phyloP scores from a whole-genome alignment of 2,797 vertebrate genomes.

The Pangasius djambal region DNA sequence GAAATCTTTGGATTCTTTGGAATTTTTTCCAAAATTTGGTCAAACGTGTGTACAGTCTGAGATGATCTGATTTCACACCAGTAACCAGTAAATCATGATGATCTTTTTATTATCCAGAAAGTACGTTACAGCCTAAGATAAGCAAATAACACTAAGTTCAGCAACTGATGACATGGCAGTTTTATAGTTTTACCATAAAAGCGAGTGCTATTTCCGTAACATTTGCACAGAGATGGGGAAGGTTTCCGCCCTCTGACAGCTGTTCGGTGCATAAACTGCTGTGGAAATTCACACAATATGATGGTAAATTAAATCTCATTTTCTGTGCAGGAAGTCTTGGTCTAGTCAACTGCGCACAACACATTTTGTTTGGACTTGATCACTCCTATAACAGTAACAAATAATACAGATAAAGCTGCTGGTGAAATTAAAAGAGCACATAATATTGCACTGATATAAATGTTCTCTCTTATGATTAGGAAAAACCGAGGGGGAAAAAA shows the following conservation, averaged over 20 bases:
- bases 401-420: background rate
- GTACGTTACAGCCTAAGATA: background rate
- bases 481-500: background rate
- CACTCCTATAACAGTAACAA: background rate
- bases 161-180: constrained; percentile 12
- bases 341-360: background rate
- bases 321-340: constrained; percentile 16
- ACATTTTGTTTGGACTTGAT: background rate
- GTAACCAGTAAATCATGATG: background rate
- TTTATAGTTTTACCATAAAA: constrained; percentile 21
- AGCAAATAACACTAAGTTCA: background rate
- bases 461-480: background rate
- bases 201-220: background rate
- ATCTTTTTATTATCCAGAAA: background rate
- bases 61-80: background rate
- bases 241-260: background rate
- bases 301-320: constrained; percentile 15
- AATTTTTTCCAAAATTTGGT: background rate
- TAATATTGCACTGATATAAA: background rate
- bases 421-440: background rate
- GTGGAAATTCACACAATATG: constrained; percentile 5
- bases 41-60: background rate
- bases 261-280: background rate
- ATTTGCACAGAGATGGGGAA: constrained; percentile 17
- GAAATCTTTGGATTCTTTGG: background rate